A percentile compares a stretch with the other conserved stretches of the same genome.
These are phyloP conservation scores for Phycodurus eques DNA, from an alignment of 2,113 vertebrate genomes.

Conservation along the genomic window DNA sequence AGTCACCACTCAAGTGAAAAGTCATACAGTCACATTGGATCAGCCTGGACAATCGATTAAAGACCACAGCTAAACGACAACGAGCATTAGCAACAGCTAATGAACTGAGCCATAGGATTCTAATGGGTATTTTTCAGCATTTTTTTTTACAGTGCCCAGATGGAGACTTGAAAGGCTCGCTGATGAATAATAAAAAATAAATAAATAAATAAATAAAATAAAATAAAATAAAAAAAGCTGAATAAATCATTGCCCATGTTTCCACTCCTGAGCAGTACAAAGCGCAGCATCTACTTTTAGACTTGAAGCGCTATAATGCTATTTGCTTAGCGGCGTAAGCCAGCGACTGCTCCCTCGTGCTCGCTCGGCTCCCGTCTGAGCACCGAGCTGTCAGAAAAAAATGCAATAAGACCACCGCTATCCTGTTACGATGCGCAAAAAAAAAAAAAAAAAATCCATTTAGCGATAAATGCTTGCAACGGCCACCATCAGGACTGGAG, in stretches of 20 bases:
- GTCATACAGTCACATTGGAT: not conserved
- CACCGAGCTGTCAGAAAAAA: not conserved
- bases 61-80: not conserved
- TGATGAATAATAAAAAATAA: slow-evolving; percentile 31
- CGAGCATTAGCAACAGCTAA: not conserved
- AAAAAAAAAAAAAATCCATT: not conserved
- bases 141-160: slow-evolving; percentile 28
- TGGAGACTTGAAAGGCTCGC: slow-evolving; percentile 47
- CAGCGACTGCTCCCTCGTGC: slow-evolving; percentile 35
- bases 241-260: not conserved
- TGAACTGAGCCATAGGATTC: not conserved
- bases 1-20: not conserved
- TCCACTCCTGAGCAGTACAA: slow-evolving; percentile 36
- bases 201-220: slow-evolving; percentile 35
- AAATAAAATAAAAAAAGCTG: slow-evolving; percentile 27
- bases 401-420: not conserved
- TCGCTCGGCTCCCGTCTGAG: not conserved
- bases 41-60: not conserved
- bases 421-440: not conserved
- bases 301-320: slow-evolving; percentile 46
- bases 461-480: not conserved
- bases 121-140: not conserved
- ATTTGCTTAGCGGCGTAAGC: slow-evolving; percentile 60
- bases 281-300: slow-evolving; percentile 57
- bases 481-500: slow-evolving; percentile 20